A percentile compares a stretch with the other conserved stretches of the same genome.
These are phyloP conservation scores for Phasia obesa DNA, from an alignment of 2,888 invertebrate genomes.

Conservation along the genomic window DNA sequence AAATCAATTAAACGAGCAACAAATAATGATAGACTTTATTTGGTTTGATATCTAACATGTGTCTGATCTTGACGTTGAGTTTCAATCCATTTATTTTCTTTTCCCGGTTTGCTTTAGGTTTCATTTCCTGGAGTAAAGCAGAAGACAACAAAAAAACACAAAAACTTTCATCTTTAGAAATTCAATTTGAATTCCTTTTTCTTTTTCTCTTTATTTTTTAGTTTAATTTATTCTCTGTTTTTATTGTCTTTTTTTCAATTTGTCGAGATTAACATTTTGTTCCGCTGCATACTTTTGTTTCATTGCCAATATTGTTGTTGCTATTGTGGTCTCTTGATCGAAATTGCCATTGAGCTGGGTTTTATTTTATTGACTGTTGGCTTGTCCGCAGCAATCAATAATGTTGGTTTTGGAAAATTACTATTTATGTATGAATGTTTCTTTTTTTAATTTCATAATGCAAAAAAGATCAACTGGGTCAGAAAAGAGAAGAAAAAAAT, in stretches of 20 bases:
- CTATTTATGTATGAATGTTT: slow-evolving; percentile 33
- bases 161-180: slow-evolving; percentile 58
- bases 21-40: not conserved
- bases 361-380: slow-evolving; percentile 4
- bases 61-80: slow-evolving; percentile 8
- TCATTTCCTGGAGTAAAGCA: slow-evolving; percentile 42
- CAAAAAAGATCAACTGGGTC: slow-evolving; percentile 57
- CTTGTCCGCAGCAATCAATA: slow-evolving; percentile 29
- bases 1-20: not conserved
- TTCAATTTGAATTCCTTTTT: slow-evolving; percentile 55
- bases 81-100: slow-evolving; percentile 10
- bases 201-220: slow-evolving; percentile 1
- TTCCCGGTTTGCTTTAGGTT: slow-evolving; percentile 21
- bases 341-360: slow-evolving; percentile 19
- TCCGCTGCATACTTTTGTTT: slow-evolving; percentile 38
- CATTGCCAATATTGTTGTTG: slow-evolving; percentile 13
- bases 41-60: slow-evolving; percentile 7
- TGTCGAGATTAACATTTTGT: slow-evolving; percentile 49
- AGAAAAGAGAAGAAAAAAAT: not conserved
- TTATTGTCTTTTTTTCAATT: slow-evolving; percentile 31
- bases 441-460: slow-evolving; percentile 55
- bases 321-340: slow-evolving; percentile 31
- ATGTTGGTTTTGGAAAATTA: slow-evolving; percentile 28
- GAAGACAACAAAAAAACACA: slow-evolving; percentile 33
- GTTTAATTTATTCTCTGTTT: slow-evolving; percentile 34